Base-by-base conservation (phyloP, 2,888 invertebrate genomes). In the Drosophila barbarae region DNA sequence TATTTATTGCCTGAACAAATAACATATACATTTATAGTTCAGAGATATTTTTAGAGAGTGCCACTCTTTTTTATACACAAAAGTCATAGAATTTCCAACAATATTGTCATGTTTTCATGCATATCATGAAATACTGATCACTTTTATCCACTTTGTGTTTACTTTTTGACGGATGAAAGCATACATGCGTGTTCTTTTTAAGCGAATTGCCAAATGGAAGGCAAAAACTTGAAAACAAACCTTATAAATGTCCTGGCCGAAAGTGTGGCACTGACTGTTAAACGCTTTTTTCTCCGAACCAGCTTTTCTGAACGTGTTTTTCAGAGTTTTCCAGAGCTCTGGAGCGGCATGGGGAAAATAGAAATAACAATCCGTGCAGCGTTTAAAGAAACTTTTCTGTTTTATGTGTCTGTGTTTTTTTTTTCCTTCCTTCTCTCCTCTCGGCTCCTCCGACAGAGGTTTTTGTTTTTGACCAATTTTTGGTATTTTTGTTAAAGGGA, bases 351-450 rank as follows among this genome's bases (percentile, higher is more conserved):
- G 34, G 42, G 63, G 23, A 61, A 60, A 63, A 63, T 68, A 61
- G 69, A 69, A 56, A 61, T 65, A 80, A 75, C 79, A 79, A 79
- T 75, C 77, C 75, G 71, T 66, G 79, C 71, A 75, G 65, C 79
- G 84, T 77, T 79, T 83, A 83, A 83, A 66, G 76, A 80, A 83
- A 83, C 72, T 79, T 83, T 82, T 71, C 73, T 80, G 69, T 72
- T 72, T 80, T 77, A 77, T 72, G 63, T 61, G 64, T 52, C 56
- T 66, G 55, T 61, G 69, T 15, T 36, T 32, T 18, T 36, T 34
- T 23, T 32, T 42, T 18, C 21, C 39, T 7, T 13, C 3, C 32
- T 2, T 8, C 18, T n/a, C 30, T 12, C 15, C 44, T 28, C 44
- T 44, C 15, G 15, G 1, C 44, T 59, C 10, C 21, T 18, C 46